These are phyloP conservation scores for Dendrocopos noguchii DNA, from an alignment of 2,113 vertebrate species.

Conservation along the genomic window DNA sequence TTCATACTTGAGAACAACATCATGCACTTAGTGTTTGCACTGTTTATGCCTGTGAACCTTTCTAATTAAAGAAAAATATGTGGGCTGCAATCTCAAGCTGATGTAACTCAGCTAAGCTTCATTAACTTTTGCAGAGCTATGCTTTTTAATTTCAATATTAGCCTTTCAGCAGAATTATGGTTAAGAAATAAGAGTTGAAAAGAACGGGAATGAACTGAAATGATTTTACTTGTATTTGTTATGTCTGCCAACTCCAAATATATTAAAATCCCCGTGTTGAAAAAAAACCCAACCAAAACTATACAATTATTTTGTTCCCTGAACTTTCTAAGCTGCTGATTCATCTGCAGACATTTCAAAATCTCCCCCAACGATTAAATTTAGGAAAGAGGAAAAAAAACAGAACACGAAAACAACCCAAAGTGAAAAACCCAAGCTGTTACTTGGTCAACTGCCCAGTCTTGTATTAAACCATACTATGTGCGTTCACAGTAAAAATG, in stretches of 20 bases:
- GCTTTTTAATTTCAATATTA: conserved; percentile 11
- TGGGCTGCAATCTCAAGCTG: conserved; percentile 13
- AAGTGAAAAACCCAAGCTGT: not conserved
- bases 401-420: not conserved
- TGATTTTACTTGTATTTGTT: conserved; percentile 27
- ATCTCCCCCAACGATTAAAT: conserved; percentile 37
- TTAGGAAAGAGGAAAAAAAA: not conserved
- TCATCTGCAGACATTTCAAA: conserved; percentile 34
- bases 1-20: not conserved
- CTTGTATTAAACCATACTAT: not conserved
- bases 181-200: conserved; percentile 5
- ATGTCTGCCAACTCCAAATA: conserved; percentile 19
- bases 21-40: not conserved
- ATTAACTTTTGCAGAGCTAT: not conserved
- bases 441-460: conserved; percentile 18
- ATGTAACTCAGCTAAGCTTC: conserved; percentile 5
- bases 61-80: conserved; percentile 38
- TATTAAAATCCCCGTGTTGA: conserved; percentile 23
- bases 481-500: not conserved
- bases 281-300: not conserved
- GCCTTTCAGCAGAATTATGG: conserved; percentile 16
- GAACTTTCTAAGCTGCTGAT: conserved; percentile 38
- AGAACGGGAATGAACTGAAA: conserved; percentile 2
- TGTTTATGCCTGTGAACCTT: conserved; percentile 24
- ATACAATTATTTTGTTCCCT: conserved; percentile 32